Conservation (phyloP, 2,797 vertebrate genomes). For the Zenarchopterus dispar region DNA sequence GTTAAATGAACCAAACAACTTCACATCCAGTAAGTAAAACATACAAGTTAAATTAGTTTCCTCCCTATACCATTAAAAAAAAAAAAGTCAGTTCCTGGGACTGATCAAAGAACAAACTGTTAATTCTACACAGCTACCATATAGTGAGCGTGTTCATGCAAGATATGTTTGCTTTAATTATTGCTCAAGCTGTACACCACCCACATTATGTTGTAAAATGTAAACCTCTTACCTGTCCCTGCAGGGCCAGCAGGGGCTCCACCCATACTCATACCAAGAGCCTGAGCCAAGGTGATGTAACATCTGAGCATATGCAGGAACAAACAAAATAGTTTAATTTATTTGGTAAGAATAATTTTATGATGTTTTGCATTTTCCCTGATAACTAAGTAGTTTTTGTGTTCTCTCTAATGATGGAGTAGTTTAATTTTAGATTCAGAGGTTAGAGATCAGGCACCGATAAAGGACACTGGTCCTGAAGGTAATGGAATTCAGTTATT, state of each 20-base stretch:
- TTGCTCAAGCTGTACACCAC: background rate
- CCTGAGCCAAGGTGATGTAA: conserved; percentile 96
- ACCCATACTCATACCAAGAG: conserved; percentile 98
- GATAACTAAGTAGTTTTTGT: too few species aligned
- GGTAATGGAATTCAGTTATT: background rate
- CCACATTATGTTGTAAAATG: background rate
- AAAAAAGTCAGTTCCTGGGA: background rate
- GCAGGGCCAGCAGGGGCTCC: conserved; percentile 95
- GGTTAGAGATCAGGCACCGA: conserved; percentile 9
- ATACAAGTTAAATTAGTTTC: background rate
- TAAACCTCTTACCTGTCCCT: conserved; percentile 80
- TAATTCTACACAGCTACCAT: background rate
- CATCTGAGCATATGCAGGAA: conserved; percentile 80
- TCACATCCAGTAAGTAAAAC: too few species aligned
- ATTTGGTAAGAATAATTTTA: background rate
- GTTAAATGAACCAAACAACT: too few species aligned
- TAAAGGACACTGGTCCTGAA: background rate
- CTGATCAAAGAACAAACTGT: background rate
- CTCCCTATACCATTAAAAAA: background rate
- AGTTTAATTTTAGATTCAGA: conserved; percentile 11
- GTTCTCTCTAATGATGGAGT: too few species aligned
- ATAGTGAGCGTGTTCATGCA: background rate
- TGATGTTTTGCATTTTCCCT: background rate
- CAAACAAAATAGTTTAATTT: background rate
- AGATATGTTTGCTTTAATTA: background rate